Base-by-base conservation (phyloP, 2,797 vertebrate genomes). In the Amniataba percoides region DNA sequence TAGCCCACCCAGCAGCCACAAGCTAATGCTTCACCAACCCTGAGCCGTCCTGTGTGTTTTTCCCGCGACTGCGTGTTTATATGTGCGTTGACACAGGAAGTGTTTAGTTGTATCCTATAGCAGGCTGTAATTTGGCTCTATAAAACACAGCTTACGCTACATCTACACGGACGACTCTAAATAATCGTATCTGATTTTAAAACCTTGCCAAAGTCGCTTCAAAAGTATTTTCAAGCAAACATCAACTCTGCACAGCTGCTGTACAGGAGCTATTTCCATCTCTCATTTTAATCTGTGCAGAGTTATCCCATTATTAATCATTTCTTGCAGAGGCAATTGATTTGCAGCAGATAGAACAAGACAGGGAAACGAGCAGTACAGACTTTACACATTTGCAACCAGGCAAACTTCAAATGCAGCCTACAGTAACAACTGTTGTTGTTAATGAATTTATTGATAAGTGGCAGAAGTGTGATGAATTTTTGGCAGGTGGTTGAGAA, bases 1-100 rank as follows among this genome's bases (percentile, higher is more conserved):
- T 88, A 88, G 86, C 86, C 87, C 85, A 81, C 81, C 86, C 86
- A 55, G 80, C 87, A 86, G 83, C 84, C 74, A 76, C 84, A 70
- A 85, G 77, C 86, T 88, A 88, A 88, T 81, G 88, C 89, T 87
- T 83, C 80, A 84, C 78, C 88, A 83, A 90, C 87, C 85, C 74
- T 34, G 52, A 56, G 77, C 86, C 56, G 27, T 80, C 81, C 76
- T 18, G 63, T 55, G 83, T 84, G 58, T 86, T 63, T 31, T 80
- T 46, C 56, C 43, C 62, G 34, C 31, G 31, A 61, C 70, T 68
- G 45, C 77, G 71, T 83, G 64, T 82, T 62, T 77, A 74, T 48
- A 43, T 80, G 64, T 81, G 59, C 75, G 23, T 74, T 60, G 77
- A 85, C 67, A 55, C 58, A 69, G 42, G 34, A 60, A 49, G 46